Percentiles rank a stretch among this genome's conserved stretches.
phyloP scores from a whole-genome alignment of 2,113 vertebrate genomes.

The Pterocles orientalis region DNA sequence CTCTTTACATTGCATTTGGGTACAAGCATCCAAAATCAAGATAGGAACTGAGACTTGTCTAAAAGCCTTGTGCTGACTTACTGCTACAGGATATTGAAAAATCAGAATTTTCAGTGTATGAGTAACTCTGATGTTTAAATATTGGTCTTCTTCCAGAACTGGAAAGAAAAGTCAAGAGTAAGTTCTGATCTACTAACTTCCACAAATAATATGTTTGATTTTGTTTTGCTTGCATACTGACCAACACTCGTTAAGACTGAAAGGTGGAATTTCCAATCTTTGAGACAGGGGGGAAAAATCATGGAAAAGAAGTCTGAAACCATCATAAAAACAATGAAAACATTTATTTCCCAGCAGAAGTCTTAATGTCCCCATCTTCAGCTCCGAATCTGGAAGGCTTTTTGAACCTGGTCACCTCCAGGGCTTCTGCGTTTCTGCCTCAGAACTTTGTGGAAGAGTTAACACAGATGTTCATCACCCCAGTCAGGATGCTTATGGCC shows the following conservation, averaged over 20 bases:
- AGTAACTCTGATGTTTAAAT: background rate
- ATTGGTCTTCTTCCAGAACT: background rate
- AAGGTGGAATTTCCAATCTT: background rate
- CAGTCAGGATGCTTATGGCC: background rate
- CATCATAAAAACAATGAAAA: background rate
- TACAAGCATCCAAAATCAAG: background rate
- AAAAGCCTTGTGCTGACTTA: background rate
- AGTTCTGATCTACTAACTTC: background rate
- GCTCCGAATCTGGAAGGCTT: background rate
- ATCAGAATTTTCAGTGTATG: background rate
- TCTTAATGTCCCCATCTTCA: background rate
- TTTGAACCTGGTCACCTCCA: background rate
- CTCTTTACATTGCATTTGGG: background rate
- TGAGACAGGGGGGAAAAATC: background rate
- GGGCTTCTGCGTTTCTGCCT: background rate
- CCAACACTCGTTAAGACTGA: background rate
- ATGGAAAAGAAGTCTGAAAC: background rate
- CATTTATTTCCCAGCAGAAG: background rate
- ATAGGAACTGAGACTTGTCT: background rate
- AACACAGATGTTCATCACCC: accelerated
- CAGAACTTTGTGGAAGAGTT: background rate
- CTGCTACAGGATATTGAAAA: background rate
- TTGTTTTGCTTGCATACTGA: background rate
- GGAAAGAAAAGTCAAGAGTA: background rate
- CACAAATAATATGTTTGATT: background rate